Conservation (phyloP, 2,113 vertebrate genomes). For the Capricornis sumatraensis region DNA sequence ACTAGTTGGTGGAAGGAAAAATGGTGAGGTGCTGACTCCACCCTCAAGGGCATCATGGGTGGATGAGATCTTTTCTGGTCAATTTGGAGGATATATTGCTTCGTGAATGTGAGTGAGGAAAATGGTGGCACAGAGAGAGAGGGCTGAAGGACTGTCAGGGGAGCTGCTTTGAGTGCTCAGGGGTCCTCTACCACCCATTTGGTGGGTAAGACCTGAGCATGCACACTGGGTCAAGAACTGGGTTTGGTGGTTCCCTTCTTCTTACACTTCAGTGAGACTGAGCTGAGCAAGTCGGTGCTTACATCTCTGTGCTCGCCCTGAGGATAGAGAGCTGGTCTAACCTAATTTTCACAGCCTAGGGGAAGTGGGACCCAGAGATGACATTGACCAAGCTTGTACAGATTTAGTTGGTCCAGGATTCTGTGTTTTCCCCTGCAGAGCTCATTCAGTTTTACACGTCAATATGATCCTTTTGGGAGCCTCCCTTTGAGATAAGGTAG, state of each 20-base stretch:
- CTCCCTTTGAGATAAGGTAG: neutral
- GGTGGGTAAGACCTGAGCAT: too few species aligned
- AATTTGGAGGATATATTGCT: neutral
- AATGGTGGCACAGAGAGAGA: neutral
- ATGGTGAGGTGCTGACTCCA: neutral
- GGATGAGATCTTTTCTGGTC: neutral
- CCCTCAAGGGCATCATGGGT: neutral
- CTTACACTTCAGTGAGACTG: neutral
- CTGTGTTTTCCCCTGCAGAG: neutral
- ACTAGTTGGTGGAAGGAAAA: neutral
- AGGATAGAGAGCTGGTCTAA: neutral
- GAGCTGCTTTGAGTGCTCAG: neutral
- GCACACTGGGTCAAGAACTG: neutral
- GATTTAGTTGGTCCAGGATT: neutral
- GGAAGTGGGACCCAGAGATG: neutral
- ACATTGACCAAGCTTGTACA: neutral
- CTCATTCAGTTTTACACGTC: neutral
- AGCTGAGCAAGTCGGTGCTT: neutral
- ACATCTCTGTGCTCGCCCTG: neutral
- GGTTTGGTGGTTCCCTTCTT: neutral
- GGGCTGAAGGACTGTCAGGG: rapidly evolving
- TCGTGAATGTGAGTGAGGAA: neutral
- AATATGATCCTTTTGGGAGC: neutral
- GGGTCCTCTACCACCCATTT: neutral
- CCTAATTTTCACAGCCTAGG: neutral